Evolutionary conservation across 2,888 invertebrate genomes (phyloP).

Genomic region (Endomychus coccineus): DNA sequence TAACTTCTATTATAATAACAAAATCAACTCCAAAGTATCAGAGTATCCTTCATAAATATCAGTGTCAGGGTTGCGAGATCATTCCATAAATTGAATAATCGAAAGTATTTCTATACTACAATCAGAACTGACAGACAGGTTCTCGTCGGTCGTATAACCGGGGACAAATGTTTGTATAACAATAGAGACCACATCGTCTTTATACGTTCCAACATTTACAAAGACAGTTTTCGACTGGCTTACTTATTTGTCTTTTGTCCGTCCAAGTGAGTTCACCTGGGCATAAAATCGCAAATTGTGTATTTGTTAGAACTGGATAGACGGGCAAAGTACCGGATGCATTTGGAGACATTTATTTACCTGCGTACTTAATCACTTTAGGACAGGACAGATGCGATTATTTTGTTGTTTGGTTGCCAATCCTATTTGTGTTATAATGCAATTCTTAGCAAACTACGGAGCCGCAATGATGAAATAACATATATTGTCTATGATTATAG

Average conservation of each 20-base stretch:
- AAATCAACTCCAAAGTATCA: no score
- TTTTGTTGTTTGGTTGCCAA: constrained; percentile 20
- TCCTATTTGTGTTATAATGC: no score
- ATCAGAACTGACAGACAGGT: constrained; percentile 23
- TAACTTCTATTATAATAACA: no score
- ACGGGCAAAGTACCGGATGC: constrained; percentile 31
- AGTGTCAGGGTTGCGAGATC: no score
- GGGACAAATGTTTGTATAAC: constrained; percentile 25
- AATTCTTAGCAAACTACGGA: no score
- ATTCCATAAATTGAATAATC: constrained; percentile 17
- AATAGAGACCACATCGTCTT: constrained; percentile 31
- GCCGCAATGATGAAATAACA: no score
- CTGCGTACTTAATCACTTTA: constrained; percentile 27
- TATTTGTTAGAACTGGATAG: constrained; percentile 30
- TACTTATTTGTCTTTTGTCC: constrained; percentile 32
- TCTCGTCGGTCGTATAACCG: constrained; percentile 19
- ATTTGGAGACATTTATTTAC: constrained; percentile 30
- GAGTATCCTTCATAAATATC: no score
- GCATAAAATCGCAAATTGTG: constrained; percentile 32
- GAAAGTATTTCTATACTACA: constrained; percentile 11
- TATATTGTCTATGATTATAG: no score
- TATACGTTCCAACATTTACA: constrained; percentile 19
- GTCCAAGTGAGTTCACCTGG: constrained; percentile 34
- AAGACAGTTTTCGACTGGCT: constrained; percentile 31
- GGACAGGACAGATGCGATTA: constrained; percentile 33